These are phyloP conservation scores for Sardina pilchardus DNA, from an alignment of 2,113 vertebrate species.

Conservation along the genomic window DNA sequence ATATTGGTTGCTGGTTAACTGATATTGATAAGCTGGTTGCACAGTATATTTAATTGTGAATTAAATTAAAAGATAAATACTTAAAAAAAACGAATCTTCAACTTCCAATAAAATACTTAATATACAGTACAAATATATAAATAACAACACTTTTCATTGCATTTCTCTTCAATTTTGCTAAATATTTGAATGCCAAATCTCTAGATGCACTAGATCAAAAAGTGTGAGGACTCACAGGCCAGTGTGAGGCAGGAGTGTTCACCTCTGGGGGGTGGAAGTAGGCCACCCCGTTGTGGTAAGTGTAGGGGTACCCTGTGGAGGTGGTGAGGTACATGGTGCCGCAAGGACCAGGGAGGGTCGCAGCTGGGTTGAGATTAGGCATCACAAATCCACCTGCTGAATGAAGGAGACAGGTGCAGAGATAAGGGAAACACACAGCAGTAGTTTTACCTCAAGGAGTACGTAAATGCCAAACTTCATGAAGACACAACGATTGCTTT, in stretches of 20 bases:
- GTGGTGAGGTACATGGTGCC: slow-evolving; percentile 79
- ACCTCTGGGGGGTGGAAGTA: slow-evolving; percentile 80
- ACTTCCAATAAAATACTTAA: no score
- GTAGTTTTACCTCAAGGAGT: background rate
- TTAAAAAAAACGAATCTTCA: no score
- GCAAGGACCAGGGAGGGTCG: slow-evolving; percentile 27
- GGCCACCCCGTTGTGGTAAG: slow-evolving; percentile 84
- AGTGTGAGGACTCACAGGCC: slow-evolving; percentile 73
- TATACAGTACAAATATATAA: no score
- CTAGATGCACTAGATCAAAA: no score
- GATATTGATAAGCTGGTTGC: background rate
- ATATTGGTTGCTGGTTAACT: background rate
- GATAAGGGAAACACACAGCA: background rate
- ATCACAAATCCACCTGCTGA: slow-evolving; percentile 23
- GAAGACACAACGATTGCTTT: background rate
- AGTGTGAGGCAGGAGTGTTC: slow-evolving; percentile 67
- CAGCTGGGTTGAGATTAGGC: slow-evolving; percentile 52
- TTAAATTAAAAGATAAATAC: background rate
- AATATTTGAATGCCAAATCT: no score
- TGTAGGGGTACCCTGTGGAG: slow-evolving; percentile 81
- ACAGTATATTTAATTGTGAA: background rate
- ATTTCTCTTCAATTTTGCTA: no score
- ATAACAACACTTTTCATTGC: no score
- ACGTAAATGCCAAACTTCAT: background rate
- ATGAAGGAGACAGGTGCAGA: background rate